Evolutionary conservation across 2,797 vertebrate species (phyloP), one percentile per base, ranked within the genome.

Genomic region (Sus cebifrons): DNA sequence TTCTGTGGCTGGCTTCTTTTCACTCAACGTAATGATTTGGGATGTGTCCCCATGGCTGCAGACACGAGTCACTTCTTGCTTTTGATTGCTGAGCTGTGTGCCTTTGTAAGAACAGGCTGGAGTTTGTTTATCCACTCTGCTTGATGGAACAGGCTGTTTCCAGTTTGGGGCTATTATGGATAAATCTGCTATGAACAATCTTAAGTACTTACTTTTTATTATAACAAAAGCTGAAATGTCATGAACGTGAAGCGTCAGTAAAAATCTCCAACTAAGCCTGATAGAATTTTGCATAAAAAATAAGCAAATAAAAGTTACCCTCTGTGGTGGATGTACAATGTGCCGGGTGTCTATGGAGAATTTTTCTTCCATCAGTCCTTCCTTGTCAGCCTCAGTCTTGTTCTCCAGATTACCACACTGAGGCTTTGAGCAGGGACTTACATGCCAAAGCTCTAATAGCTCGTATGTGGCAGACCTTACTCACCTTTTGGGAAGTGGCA

Each of bases 161-260:
- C 78, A 89, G 89, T 84, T 84, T 79, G 54, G 3, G 17, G 32
- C 23, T 92, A 20, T 64, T 54, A 58, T 93, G 86, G 93, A 77
- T 86, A 95, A 86, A 94, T 40, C 77, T 58, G 36, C 82, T 58
- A n/a, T 71, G 77, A 81, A 81, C 67, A 88, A 81, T 85, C 78
- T 84, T 86, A 83, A 94, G 86, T 78, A 74, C 29, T 81, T 86
- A 85, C 62, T 89, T 93, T 93, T 92, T 88, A 77, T 68, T 67
- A 44, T 75, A 95, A 86, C 84, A 93, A 91, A 97, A 95, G 74
- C 74, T 94, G 73, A 96, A 81, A 86, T 96, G 56, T 73, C 89
- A 81, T 68, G 29, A 91, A 71, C 32, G 68, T 89, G 70, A 87
- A 93, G 70, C 78, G 44, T 82, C 32, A 67, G 60, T 88, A 73